Evolutionary conservation across 2,888 invertebrate species (phyloP).

Genomic region (Pseudococcus jackbeardsleyi): DNA sequence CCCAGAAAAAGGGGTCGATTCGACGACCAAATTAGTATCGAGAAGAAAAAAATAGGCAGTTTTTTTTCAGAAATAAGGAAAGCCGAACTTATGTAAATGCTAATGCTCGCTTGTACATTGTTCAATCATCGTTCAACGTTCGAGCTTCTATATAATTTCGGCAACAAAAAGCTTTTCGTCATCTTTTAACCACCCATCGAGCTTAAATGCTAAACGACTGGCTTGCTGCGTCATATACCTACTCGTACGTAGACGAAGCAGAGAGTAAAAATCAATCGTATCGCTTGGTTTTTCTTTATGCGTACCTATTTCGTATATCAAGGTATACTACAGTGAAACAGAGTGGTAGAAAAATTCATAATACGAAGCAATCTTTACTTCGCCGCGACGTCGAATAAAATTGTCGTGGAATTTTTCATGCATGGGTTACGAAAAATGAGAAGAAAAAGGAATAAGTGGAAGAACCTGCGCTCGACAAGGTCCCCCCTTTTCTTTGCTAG

Average conservation of each 20-base stretch:
- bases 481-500: neutral
- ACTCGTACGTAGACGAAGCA: neutral
- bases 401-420: neutral
- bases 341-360: neutral
- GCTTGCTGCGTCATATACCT: too few species aligned
- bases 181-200: too few species aligned
- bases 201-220: too few species aligned
- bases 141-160: too few species aligned
- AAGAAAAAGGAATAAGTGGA: neutral
- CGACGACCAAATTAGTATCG: too few species aligned
- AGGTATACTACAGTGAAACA: neutral
- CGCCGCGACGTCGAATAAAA: neutral
- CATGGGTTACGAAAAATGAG: neutral
- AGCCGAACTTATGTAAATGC: too few species aligned
- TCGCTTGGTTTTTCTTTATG: neutral
- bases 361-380: neutral
- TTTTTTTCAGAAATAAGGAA: too few species aligned
- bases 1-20: too few species aligned
- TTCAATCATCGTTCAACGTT: too few species aligned
- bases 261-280: neutral
- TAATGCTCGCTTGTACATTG: too few species aligned
- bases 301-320: neutral
- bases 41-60: too few species aligned
- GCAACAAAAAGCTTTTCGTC: too few species aligned
- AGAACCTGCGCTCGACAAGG: neutral